Percentiles rank a stretch among this genome's conserved stretches.
Conservation (phyloP, 2,113 vertebrate genomes). For the Merops nubicus region DNA sequence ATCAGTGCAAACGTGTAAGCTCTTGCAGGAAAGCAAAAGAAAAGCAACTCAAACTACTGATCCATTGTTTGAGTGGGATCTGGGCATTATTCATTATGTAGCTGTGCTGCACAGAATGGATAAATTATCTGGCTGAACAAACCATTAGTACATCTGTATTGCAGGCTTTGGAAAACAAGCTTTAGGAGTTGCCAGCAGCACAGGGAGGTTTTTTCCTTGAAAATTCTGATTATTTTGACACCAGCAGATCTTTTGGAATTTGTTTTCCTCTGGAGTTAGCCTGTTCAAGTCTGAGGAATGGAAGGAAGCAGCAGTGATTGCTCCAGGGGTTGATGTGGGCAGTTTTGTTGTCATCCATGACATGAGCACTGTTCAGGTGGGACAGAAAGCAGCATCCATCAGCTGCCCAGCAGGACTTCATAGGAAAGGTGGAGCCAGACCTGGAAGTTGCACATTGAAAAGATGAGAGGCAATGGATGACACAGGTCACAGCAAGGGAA, state of each 20-base stretch:
- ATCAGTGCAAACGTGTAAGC: rapidly evolving
- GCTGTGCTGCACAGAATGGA: neutral
- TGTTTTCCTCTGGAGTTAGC: neutral
- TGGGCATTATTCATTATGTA: neutral
- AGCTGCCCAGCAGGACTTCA: neutral
- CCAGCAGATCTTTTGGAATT: neutral
- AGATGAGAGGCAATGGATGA: neutral
- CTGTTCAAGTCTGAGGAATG: neutral
- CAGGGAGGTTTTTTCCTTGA: neutral
- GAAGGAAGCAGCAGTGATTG: neutral
- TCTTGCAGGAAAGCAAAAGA: neutral
- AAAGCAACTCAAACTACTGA: neutral
- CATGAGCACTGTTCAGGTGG: neutral
- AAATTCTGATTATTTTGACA: neutral
- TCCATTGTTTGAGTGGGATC: neutral
- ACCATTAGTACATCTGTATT: neutral
- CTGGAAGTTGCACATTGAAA: neutral
- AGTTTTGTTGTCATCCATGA: neutral
- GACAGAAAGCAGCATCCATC: neutral
- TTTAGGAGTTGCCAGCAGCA: neutral
- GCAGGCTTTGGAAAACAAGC: neutral
- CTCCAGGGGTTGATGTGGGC: neutral
- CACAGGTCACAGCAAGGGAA: neutral
- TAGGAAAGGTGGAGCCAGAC: neutral
- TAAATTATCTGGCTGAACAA: neutral